phyloP scores from a whole-genome alignment of 2,888 invertebrate species.

The Hydriomena furcata region DNA sequence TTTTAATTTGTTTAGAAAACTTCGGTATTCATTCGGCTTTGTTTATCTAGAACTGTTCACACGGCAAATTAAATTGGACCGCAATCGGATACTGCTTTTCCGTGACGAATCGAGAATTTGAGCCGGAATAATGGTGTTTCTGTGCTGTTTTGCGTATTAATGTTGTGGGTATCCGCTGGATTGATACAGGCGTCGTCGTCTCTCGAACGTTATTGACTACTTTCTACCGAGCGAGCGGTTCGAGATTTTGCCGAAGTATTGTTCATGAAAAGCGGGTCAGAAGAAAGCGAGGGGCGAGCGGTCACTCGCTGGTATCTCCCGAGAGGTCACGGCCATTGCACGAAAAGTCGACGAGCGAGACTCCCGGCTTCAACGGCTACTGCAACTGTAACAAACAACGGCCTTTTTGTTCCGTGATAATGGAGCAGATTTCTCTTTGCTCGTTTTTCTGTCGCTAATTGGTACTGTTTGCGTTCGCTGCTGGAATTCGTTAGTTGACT shows the following conservation, averaged over 20 bases:
- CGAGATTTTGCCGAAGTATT: constrained; percentile 72
- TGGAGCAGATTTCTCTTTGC: constrained; percentile 69
- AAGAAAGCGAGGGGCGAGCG: constrained; percentile 77
- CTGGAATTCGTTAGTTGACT: constrained; percentile 44
- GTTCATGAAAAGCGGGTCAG: constrained; percentile 82
- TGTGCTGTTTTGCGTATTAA: constrained; percentile 36
- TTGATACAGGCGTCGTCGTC: constrained; percentile 52
- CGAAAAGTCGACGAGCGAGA: constrained; percentile 55
- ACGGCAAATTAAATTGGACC: constrained; percentile 47
- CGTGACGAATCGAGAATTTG: constrained; percentile 48
- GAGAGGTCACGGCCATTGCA: constrained; percentile 77
- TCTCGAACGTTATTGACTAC: constrained; percentile 69
- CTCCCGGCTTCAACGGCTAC: constrained; percentile 47
- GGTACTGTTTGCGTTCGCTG: constrained; percentile 50
- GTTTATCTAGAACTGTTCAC: constrained; percentile 46
- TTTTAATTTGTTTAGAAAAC: constrained; percentile 40
- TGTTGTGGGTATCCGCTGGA: constrained; percentile 49
- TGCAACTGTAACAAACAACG: constrained; percentile 59
- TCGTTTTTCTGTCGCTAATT: constrained; percentile 60
- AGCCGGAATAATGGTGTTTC: constrained; percentile 39
- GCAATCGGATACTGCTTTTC: constrained; percentile 48
- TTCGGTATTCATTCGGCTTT: constrained; percentile 25
- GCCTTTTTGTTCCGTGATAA: constrained; percentile 61
- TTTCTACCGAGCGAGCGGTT: constrained; percentile 70
- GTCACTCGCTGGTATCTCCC: constrained; percentile 74